A percentile compares a stretch with the other conserved stretches of the same genome.
Evolutionary conservation across 2,797 vertebrate species (phyloP).

Genomic region (Toxotes lorentzi): DNA sequence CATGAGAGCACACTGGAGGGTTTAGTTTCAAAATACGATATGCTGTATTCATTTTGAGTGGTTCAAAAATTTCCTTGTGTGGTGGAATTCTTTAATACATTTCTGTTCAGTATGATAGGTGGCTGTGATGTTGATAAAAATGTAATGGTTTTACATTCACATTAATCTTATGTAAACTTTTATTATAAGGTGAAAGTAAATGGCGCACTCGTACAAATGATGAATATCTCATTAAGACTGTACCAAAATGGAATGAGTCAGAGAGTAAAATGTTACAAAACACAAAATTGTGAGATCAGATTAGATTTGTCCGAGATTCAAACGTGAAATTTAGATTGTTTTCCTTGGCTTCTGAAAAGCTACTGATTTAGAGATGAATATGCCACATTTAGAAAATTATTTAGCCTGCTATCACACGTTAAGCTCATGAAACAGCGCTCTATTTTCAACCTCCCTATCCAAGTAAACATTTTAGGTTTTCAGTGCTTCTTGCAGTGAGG

Average conservation of each 20-base stretch:
- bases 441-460: constrained; percentile 11
- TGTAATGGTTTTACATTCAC: not conserved
- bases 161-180: not conserved
- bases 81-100: constrained; percentile 37
- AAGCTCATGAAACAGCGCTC: constrained; percentile 5
- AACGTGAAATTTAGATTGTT: constrained; percentile 5
- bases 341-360: constrained; percentile 3
- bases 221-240: not conserved
- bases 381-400: constrained; percentile 19
- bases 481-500: constrained; percentile 23
- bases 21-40: constrained; percentile 67
- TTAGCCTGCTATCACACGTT: not conserved
- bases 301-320: constrained; percentile 17
- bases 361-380: not conserved
- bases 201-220: not conserved
- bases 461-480: constrained; percentile 35
- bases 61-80: constrained; percentile 25
- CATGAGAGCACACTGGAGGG: constrained; percentile 47
- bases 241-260: not conserved
- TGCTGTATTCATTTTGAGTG: constrained; percentile 41
- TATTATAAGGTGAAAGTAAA: not conserved
- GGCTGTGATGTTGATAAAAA: not conserved
- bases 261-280: not conserved
- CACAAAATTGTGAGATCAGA: not conserved
- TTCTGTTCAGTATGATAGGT: not conserved